These are phyloP conservation scores for Margaritifera margaritifera DNA, from an alignment of 2,888 invertebrate genomes.

Conservation along the genomic window DNA sequence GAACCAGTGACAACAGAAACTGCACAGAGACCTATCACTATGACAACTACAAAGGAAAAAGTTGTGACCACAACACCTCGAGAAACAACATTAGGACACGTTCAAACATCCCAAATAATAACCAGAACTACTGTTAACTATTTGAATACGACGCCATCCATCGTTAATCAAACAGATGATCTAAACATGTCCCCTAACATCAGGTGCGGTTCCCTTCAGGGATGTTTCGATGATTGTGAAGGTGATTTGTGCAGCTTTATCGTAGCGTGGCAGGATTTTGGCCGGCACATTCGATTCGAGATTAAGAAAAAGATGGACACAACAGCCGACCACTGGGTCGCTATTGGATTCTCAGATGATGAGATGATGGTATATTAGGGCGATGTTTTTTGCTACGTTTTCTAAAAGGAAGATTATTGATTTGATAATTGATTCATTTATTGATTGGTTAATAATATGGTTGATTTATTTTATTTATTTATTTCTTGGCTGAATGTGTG, in stretches of 20 bases:
- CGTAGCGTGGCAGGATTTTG: conserved; percentile 61
- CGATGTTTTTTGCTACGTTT: no score
- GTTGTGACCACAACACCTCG: not conserved
- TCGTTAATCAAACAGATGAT: not conserved
- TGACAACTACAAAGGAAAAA: not conserved
- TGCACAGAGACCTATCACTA: conserved; percentile 1
- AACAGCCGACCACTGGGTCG: conserved; percentile 53
- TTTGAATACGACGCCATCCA: conserved; percentile 24
- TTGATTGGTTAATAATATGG: no score
- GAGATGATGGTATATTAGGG: conserved; percentile 61
- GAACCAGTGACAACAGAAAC: conserved; percentile 19
- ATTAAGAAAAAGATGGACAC: conserved; percentile 40
- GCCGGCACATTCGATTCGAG: conserved; percentile 45
- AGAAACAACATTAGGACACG: conserved; percentile 8
- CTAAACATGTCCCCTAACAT: conserved; percentile 21
- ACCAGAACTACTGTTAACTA: conserved; percentile 39
- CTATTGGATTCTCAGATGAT: conserved; percentile 68
- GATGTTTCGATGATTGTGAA: conserved; percentile 66
- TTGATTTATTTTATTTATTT: no score
- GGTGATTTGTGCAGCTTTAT: conserved; percentile 55
- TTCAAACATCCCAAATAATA: conserved; percentile 7
- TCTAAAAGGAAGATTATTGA: no score
- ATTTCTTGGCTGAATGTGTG: no score
- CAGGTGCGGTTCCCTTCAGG: conserved; percentile 61
- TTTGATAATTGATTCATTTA: no score